These are phyloP conservation scores for Semotilus atromaculatus DNA, from an alignment of 2,797 vertebrate genomes.

Conservation along the genomic window DNA sequence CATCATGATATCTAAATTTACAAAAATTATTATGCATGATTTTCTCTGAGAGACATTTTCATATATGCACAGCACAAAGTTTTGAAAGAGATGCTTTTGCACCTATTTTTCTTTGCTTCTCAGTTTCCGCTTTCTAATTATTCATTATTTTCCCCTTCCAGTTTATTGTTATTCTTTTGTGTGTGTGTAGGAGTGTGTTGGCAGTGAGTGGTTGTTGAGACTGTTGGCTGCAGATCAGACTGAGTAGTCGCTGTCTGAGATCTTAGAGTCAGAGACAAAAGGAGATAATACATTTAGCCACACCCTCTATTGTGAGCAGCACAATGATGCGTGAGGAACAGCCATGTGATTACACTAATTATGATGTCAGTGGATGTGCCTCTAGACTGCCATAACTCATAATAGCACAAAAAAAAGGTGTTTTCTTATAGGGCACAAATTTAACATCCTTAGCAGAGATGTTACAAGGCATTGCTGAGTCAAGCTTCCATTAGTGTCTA, in stretches of 20 bases:
- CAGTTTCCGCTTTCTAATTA: not conserved
- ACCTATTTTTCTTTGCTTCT: slow-evolving; percentile 7
- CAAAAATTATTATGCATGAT: not conserved
- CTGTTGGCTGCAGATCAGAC: slow-evolving; percentile 40
- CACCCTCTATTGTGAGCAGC: slow-evolving; percentile 35
- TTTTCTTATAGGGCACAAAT: not conserved
- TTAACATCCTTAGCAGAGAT: not conserved
- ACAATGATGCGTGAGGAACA: slow-evolving; percentile 40
- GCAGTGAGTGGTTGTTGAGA: slow-evolving; percentile 7
- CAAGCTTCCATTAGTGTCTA: not conserved
- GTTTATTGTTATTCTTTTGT: not conserved
- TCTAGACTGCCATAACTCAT: slow-evolving; percentile 43
- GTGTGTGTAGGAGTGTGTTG: slow-evolving; percentile 8
- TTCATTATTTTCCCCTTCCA: not conserved
- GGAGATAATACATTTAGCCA: slow-evolving; percentile 49
- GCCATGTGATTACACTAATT: slow-evolving; percentile 53
- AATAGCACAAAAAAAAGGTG: not conserved
- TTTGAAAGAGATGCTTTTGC: slow-evolving; percentile 15
- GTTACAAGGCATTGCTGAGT: not conserved
- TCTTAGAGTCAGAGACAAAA: slow-evolving; percentile 28
- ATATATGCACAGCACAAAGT: slow-evolving; percentile 29
- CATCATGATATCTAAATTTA: not conserved
- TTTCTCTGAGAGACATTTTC: slow-evolving; percentile 49
- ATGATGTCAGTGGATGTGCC: slow-evolving; percentile 34
- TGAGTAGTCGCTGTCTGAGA: slow-evolving; percentile 30